phyloP scores from a whole-genome alignment of 2,888 invertebrate species.

The Pyralis farinalis region DNA sequence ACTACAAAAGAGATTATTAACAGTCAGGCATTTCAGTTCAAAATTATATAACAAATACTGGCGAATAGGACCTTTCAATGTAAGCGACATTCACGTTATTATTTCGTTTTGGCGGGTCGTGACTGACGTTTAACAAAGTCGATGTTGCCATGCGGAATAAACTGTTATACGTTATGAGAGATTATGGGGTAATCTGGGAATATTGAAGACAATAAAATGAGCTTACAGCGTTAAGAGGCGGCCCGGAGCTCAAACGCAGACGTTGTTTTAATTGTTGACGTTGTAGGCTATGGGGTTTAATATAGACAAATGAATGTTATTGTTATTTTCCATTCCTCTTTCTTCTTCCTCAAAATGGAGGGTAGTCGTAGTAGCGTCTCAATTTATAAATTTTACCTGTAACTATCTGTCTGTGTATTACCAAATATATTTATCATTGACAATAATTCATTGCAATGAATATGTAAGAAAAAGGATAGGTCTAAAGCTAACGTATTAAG shows the following conservation, averaged over 20 bases:
- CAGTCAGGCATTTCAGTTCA: conserved; percentile 9
- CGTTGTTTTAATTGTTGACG: conserved; percentile 43
- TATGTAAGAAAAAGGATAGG: no score
- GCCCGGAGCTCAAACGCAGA: conserved; percentile 38
- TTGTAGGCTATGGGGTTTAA: no score
- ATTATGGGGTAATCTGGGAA: conserved; percentile 78
- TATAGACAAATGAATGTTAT: no score
- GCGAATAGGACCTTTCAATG: conserved; percentile 26
- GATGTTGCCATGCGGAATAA: conserved; percentile 80
- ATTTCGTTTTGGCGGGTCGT: conserved; percentile 75
- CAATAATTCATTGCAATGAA: no score
- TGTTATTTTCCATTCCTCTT: no score
- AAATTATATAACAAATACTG: conserved; percentile 15
- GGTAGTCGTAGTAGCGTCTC: no score
- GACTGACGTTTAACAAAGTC: conserved; percentile 72
- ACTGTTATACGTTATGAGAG: conserved; percentile 78
- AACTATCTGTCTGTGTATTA: no score
- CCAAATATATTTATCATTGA: no score
- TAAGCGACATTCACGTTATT: conserved; percentile 55
- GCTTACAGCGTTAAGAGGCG: conserved; percentile 55
- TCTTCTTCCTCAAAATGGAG: no score
- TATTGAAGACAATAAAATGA: conserved; percentile 80
- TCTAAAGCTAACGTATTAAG: no score
- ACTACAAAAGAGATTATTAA: conserved; percentile 26
- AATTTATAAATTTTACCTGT: no score